A percentile compares a stretch with the other conserved stretches of the same genome.
phyloP scores from a whole-genome alignment of 2,888 invertebrate genomes.

The Pherbina coryleti region DNA sequence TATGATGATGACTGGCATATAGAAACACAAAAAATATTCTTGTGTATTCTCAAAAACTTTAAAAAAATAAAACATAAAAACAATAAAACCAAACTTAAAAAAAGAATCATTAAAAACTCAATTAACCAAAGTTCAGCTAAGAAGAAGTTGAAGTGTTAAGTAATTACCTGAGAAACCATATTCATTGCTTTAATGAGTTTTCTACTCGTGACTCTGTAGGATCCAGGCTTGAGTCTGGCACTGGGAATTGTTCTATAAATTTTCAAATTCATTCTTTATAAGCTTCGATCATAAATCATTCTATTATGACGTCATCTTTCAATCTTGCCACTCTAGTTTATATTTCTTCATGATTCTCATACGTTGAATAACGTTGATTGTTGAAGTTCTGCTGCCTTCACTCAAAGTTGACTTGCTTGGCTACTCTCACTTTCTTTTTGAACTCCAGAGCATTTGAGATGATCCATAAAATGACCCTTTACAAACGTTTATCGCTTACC shows the following conservation, averaged over 20 bases:
- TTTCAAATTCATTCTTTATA: too few relatives aligned
- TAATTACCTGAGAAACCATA: conserved; percentile 23
- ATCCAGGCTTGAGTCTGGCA: too few relatives aligned
- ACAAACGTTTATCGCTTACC: background rate
- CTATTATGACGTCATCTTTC: background rate
- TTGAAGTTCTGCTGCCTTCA: background rate
- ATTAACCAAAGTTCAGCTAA: conserved; percentile 26
- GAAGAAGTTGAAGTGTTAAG: conserved; percentile 26
- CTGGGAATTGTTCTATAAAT: too few relatives aligned
- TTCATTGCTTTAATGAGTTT: conserved; percentile 11
- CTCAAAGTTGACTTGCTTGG: background rate
- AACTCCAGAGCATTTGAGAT: conserved; percentile 2
- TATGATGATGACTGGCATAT: background rate
- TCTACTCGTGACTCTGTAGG: background rate
- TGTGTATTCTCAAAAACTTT: background rate
- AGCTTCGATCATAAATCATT: too few relatives aligned
- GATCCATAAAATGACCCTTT: conserved; percentile 19
- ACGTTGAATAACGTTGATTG: too few relatives aligned
- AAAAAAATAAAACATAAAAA: conserved; percentile 23
- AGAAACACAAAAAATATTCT: conserved; percentile 36
- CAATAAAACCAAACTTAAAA: conserved; percentile 28
- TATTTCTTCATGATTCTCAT: background rate
- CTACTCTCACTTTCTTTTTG: conserved; percentile 21
- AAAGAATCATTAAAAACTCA: conserved; percentile 32
- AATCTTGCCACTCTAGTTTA: background rate